These are phyloP conservation scores for Desmophyllum pertusum DNA, from an alignment of 92 coral and sea anemone species.

Conservation along the genomic window DNA sequence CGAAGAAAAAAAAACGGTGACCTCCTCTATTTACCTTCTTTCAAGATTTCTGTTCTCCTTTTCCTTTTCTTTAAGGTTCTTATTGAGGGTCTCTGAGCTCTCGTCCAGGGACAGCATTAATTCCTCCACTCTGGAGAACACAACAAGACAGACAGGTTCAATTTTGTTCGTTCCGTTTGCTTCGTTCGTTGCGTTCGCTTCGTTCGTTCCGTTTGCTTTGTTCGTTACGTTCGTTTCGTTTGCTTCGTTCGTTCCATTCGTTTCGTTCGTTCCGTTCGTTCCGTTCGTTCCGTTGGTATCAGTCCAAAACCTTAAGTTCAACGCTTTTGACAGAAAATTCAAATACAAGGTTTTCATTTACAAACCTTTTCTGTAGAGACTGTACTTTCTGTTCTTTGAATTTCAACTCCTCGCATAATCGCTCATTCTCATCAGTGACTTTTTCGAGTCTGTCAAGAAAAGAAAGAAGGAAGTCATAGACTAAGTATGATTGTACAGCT, in stretches of 20 bases:
- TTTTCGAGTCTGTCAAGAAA: conserved; percentile 67
- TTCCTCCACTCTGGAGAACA: conserved; percentile 75
- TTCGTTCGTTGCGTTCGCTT: background rate
- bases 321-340: background rate
- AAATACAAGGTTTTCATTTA: too few species aligned
- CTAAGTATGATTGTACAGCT: background rate
- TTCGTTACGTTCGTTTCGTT: background rate
- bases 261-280: background rate
- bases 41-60: conserved; percentile 79
- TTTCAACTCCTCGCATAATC: conserved; percentile 69
- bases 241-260: background rate
- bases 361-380: conserved; percentile 83
- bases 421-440: conserved; percentile 74
- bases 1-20: background rate
- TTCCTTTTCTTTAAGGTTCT: conserved; percentile 83
- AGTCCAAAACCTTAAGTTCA: background rate
- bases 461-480: background rate
- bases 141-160: background rate
- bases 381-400: conserved; percentile 82
- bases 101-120: conserved; percentile 73
- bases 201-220: background rate
- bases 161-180: background rate
- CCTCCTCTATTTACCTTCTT: conserved; percentile 58
- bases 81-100: conserved; percentile 61
- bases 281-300: background rate